These are phyloP conservation scores for Hesperia comma DNA, from an alignment of 2,888 invertebrate genomes.

Conservation along the genomic window DNA sequence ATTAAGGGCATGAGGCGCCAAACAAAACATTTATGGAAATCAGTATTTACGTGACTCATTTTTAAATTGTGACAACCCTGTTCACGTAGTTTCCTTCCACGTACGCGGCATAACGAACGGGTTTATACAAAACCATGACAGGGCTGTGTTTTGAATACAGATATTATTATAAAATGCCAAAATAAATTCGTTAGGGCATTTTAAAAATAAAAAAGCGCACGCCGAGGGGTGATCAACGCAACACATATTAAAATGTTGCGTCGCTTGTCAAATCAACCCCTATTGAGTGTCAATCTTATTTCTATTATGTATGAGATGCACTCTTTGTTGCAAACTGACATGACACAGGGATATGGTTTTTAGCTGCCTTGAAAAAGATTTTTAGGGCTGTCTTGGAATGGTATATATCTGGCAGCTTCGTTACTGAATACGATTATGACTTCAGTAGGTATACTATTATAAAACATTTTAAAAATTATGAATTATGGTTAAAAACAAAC, in stretches of 20 bases:
- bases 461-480: too few species aligned
- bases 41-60: slow-evolving; percentile 3
- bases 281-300: slow-evolving; percentile 31
- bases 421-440: too few species aligned
- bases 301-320: slow-evolving; percentile 31
- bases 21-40: slow-evolving; percentile 12
- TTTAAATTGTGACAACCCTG: slow-evolving; percentile 11
- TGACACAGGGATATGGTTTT: not conserved
- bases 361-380: slow-evolving; percentile 16
- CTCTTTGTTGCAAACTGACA: slow-evolving; percentile 17
- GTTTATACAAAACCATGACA: slow-evolving; percentile 12
- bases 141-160: slow-evolving; percentile 12
- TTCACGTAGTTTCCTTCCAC: slow-evolving; percentile 1
- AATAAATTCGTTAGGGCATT: slow-evolving; percentile 13
- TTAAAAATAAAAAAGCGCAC: slow-evolving; percentile 6
- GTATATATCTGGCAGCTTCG: too few species aligned
- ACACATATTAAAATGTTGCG: slow-evolving; percentile 18
- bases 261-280: slow-evolving; percentile 29
- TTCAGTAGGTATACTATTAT: too few species aligned
- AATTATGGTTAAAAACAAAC: too few species aligned
- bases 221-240: slow-evolving; percentile 17
- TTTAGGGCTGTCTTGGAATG: not conserved
- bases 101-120: slow-evolving; percentile 9
- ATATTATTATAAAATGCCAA: slow-evolving; percentile 5
- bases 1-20: not conserved